Evolutionary conservation across 1,140 invertebrate species (phyloP).

Genomic region (Papilio aristodemus): DNA sequence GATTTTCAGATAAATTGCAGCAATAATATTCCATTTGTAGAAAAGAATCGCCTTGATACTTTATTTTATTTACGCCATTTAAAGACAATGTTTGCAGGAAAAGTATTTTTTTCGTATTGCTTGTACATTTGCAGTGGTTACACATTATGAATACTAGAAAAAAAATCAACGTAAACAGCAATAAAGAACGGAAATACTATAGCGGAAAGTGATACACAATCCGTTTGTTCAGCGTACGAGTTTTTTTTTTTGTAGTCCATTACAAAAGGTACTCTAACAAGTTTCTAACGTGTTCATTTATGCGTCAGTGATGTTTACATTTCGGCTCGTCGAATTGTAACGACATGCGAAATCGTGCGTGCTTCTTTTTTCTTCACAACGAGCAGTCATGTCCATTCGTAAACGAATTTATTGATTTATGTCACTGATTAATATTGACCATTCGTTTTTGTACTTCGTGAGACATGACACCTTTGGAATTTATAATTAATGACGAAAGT

Average conservation of each 20-base stretch:
- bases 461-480: constrained; percentile 16
- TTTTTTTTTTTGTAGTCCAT: not conserved
- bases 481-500: constrained; percentile 5
- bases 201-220: constrained; percentile 12
- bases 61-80: not conserved
- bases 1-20: too few species aligned
- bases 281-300: constrained; percentile 17
- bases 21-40: too few species aligned
- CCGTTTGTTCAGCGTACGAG: not conserved
- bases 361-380: not conserved
- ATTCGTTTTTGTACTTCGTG: constrained; percentile 15
- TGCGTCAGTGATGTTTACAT: constrained; percentile 17
- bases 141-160: not conserved
- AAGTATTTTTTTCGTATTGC: not conserved
- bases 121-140: not conserved
- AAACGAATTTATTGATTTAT: constrained; percentile 13
- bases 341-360: constrained; percentile 8
- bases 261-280: constrained; percentile 8
- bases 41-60: not conserved
- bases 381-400: not conserved
- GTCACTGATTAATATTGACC: constrained; percentile 3
- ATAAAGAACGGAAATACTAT: constrained; percentile 7
- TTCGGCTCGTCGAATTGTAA: constrained; percentile 15
- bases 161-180: not conserved
- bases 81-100: not conserved